Conservation (phyloP, 2,113 vertebrate genomes). For the Theristicus caerulescens region DNA sequence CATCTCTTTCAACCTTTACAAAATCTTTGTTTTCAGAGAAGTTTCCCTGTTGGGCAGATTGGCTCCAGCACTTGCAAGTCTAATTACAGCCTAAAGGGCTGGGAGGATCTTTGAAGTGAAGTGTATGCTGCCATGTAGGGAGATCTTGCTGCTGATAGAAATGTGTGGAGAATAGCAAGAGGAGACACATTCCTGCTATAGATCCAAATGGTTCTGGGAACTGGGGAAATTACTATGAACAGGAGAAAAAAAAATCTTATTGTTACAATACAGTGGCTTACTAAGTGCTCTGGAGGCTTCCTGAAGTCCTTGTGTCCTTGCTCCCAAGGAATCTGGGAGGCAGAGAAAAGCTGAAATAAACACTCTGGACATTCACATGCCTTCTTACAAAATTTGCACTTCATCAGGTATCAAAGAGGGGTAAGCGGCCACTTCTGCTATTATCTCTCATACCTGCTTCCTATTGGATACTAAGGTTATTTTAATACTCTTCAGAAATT, state of each 20-base stretch:
- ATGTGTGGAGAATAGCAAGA: neutral
- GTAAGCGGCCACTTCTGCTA: conserved; percentile 9
- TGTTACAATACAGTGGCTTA: neutral
- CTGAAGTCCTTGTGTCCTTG: neutral
- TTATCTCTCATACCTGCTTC: conserved; percentile 15
- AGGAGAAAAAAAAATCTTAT: neutral
- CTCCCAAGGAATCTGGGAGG: neutral
- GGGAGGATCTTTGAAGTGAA: conserved; percentile 37
- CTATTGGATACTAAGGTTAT: neutral
- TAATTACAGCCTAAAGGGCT: conserved; percentile 47
- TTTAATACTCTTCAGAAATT: conserved; percentile 49
- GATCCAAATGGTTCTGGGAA: neutral
- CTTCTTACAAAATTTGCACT: conserved; percentile 10
- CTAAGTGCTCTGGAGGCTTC: neutral
- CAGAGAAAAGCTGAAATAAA: neutral
- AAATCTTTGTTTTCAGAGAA: conserved; percentile 22
- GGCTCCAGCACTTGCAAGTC: conserved; percentile 2
- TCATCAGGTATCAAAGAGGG: neutral
- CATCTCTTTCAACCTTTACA: conserved; percentile 9
- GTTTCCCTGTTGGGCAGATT: conserved; percentile 42
- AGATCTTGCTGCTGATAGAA: conserved; percentile 40
- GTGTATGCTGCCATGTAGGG: neutral
- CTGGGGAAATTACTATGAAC: neutral
- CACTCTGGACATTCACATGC: neutral
- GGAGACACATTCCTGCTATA: neutral